Base-by-base conservation (phyloP, 64 coral and sea anemone genomes). In the Pocillopora verrucosa region DNA sequence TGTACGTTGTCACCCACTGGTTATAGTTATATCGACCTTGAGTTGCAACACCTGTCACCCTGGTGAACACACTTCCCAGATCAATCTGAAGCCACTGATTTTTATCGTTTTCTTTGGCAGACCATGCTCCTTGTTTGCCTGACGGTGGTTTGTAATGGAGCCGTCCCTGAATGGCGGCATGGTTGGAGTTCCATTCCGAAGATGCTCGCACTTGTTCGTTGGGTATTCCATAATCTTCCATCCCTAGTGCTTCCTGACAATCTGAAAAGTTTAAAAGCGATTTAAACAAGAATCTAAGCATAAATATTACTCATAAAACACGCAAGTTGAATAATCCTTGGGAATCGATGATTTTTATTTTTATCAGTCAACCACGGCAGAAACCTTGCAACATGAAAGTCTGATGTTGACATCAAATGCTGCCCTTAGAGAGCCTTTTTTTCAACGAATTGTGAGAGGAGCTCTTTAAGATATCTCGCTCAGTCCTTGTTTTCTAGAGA, bases 51-150 rank as follows among this genome's bases (percentile, higher is more conserved):
- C 90, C 51, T 26, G 24, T 74, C 14, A 92, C 34, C 20, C 76
- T 87, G 10, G 30, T 86, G 82, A 78, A 92, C 0, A 65, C 34
- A 62, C 36, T 83, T 41, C 38, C 64, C 34, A 92, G 72, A 15
- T 92, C 90, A 57, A 87, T 67, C 70, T 92, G 90, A 11, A 87
- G 78, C 90, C 90, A 92, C 19, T 86, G 90, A 36, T 58, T 76
- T 15, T 16, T 51, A 38, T 87, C 75, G 12, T 24, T n/a, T n/a
- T 78, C 60, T 34, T 3, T 26, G 16, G 76, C 62, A 15, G 34
- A 11, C 80, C 80, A 65, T 15, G 30, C 4, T 12, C 59, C 79
- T 5, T 7, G 12, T 1, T 58, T 67, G 41, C 24, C 58, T 80
- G 41, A 51, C 3, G 3, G 41, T 51, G 41, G 7, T 51, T 87